Base-by-base conservation (phyloP, 2,797 vertebrate species). In the Arremon brunneinucha region DNA sequence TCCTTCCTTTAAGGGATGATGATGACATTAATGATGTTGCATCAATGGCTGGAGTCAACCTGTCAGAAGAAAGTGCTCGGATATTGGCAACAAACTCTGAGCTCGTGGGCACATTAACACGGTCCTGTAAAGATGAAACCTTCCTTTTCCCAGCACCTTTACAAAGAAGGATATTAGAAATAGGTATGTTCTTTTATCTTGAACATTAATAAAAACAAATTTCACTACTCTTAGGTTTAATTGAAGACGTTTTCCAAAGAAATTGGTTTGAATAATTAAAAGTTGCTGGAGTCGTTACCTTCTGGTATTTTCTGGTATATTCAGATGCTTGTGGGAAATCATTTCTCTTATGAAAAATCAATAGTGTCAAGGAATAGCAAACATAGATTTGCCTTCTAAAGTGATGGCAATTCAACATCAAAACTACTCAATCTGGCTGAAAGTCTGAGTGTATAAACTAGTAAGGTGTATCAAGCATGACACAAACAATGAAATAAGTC, bases 1-100 rank as follows among this genome's bases (percentile, higher is more conserved):
- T 90, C 15, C 27, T 34, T 71, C 77, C 53, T 49, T 90, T 34
- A 97, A 99, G 99, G 98, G 99, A 99, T 47, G 99, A 99, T 6
- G 99, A 99, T 23, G 99, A 99, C 93, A 99, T 99, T 96, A 99
- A 99, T 12, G 99, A 99, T 16, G 99, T 99, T 91, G 99, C 99
- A 10, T 99, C 99, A 11, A 99, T 99, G 99, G 99, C 99, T 7
- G 99, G 99, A 59, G 99, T 99, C 77, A 99, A 99, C 97, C 94
- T 99, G 60, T 99, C 98, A 0, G 99, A 99, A 97, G 99, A 99
- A 97, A 99, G 98, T 11, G 99, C 98, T 12, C 98, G 98, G 55
- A 99, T 99, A 97, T 95, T 99, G 96, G 99, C 99, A 92, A 99
- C 99, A 22, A 99, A 98, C 97, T 99, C 99, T 1, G 99, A 99